phyloP scores from a whole-genome alignment of 64 coral and sea anemone species.

The Montipora efflorescens region DNA sequence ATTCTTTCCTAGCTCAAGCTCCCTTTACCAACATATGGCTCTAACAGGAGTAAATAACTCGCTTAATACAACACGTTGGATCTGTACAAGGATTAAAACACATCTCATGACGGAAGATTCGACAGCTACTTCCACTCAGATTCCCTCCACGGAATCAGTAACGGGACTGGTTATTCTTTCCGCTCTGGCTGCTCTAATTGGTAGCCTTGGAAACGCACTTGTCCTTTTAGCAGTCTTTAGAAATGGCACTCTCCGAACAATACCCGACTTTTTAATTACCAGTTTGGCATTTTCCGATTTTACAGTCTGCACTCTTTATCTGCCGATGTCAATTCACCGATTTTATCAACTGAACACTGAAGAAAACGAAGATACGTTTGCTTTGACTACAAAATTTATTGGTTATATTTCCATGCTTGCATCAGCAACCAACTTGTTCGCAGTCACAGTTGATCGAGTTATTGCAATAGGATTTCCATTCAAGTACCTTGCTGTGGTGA shows the following conservation, averaged over 20 bases:
- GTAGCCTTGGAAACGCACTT: neutral
- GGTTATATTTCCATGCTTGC: neutral
- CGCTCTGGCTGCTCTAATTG: neutral
- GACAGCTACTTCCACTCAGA: neutral
- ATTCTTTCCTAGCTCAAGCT: neutral
- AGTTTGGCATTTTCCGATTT: conserved; percentile 16
- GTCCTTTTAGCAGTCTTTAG: neutral
- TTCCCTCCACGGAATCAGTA: neutral
- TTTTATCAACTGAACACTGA: neutral
- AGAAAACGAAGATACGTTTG: neutral
- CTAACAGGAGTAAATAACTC: neutral
- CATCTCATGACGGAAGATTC: neutral
- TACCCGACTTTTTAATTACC: neutral
- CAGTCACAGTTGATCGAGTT: conserved; percentile 25
- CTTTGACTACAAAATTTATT: neutral
- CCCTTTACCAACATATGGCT: neutral
- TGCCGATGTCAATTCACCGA: neutral
- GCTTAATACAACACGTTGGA: neutral
- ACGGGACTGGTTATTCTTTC: neutral
- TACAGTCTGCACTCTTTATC: neutral
- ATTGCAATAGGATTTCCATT: conserved; percentile 20
- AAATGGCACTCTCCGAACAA: neutral
- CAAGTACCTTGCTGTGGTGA: neutral
- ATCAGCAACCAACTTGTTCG: conserved; percentile 27
- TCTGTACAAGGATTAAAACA: neutral